phyloP scores from a whole-genome alignment of 2,888 invertebrate genomes.

The Mimumesa dahlbomi region DNA sequence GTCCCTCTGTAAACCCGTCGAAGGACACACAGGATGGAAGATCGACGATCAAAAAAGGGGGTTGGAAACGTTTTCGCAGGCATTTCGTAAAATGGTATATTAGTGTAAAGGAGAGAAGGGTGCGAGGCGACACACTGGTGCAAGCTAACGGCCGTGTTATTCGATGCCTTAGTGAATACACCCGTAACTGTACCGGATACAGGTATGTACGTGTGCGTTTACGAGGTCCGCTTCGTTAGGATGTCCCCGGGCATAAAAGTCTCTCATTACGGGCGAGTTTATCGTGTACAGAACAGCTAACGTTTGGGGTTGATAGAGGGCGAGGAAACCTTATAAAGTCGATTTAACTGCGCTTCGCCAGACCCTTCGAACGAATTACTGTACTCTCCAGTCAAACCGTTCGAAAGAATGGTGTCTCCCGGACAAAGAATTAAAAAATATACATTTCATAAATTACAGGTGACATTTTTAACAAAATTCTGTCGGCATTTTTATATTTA shows the following conservation, averaged over 20 bases:
- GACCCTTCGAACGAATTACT: slow-evolving; percentile 30
- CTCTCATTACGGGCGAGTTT: slow-evolving; percentile 69
- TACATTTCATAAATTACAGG: no score
- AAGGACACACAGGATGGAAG: background rate
- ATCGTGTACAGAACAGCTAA: slow-evolving; percentile 44
- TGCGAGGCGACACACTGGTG: slow-evolving; percentile 39
- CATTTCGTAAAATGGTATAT: slow-evolving; percentile 39
- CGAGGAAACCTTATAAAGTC: slow-evolving; percentile 55
- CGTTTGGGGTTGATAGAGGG: slow-evolving; percentile 11
- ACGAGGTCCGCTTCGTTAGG: slow-evolving; percentile 70
- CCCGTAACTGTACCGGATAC: slow-evolving; percentile 59
- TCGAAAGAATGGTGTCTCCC: no score
- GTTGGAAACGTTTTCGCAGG: slow-evolving; percentile 3
- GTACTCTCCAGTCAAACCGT: slow-evolving; percentile 20
- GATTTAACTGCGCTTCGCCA: slow-evolving; percentile 58
- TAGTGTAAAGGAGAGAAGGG: slow-evolving; percentile 22
- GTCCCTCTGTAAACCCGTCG: background rate
- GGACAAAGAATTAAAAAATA: no score
- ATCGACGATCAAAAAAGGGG: slow-evolving; percentile 4
- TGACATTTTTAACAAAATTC: no score
- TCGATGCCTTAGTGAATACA: slow-evolving; percentile 61
- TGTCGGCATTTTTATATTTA: no score
- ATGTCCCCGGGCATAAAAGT: slow-evolving; percentile 69
- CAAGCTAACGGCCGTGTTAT: slow-evolving; percentile 64
- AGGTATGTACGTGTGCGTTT: slow-evolving; percentile 62